Base-by-base conservation (phyloP, 2,113 vertebrate genomes). In the Siniperca chuatsi region DNA sequence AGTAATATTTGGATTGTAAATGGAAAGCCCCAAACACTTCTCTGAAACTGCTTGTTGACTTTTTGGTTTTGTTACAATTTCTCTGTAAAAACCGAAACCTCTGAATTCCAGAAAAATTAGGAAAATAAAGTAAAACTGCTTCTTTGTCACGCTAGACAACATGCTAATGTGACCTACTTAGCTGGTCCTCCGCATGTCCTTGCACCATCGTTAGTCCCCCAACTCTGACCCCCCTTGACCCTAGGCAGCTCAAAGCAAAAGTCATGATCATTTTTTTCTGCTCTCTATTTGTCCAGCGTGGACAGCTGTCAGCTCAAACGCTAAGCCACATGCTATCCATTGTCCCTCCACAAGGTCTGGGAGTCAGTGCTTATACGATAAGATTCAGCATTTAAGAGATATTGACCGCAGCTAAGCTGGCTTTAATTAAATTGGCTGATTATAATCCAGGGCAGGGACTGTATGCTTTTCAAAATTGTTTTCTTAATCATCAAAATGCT, bases 261-360 rank as follows among this genome's bases (percentile, higher is more conserved):
- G 87, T 88, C 87, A 87, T 88, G 90, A 93, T 95, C 93, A 87
- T 93, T 92, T 86, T n/a, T 33, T 90, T 77, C 74, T 84, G 81
- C 75, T 90, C 82, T 66, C 50, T 84, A 52, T 91, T 91, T 88
- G 66, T 85, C 81, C 78, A 42, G 84, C 67, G 69, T 84, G 83
- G 92, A 95, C 95, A 95, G 93, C 94, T 95, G 95, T 92, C 89
- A 80, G 83, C 86, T 93, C 75, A 86, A 87, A 83, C 67, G 20
- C 64, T 54, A 37, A 70, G 83, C 94, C 95, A 95, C 95, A 95
- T 95, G 94, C 66, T 90, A 67, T 84, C 78, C 81, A 90, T 92
- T 95, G 92, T 92, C 71, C 78, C 76, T 58, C 21, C 62, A n/a
- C 42, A 13, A 80, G 79, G 20, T 66, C 76, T 44, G 54, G 79